Evolutionary conservation across 2,888 invertebrate species (phyloP).

Genomic region (Marronus borbonicus): DNA sequence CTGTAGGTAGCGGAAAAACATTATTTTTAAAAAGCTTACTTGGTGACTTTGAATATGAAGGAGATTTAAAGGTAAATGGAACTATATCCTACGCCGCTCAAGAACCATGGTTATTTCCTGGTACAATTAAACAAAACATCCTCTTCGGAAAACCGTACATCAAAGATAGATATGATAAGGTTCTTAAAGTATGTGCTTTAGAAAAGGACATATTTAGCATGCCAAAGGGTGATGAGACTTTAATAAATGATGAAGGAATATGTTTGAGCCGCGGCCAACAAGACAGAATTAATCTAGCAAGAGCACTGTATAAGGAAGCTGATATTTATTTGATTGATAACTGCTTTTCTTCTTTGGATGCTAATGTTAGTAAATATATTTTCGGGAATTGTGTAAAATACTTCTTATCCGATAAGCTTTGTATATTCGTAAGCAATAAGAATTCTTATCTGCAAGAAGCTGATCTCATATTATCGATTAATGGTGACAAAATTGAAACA

Average conservation of each 20-base stretch:
- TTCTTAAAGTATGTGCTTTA: conserved; percentile 78
- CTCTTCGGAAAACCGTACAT: conserved; percentile 80
- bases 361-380: conserved; percentile 80
- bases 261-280: conserved; percentile 89
- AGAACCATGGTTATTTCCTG: conserved; percentile 76
- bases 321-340: conserved; percentile 87
- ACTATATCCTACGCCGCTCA: conserved; percentile 75
- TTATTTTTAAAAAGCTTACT: conserved; percentile 69
- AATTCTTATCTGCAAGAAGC: conserved; percentile 60
- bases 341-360: conserved; percentile 85
- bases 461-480: conserved; percentile 56
- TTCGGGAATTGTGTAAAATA: conserved; percentile 76
- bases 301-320: conserved; percentile 82
- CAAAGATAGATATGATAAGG: conserved; percentile 73
- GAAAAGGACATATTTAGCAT: conserved; percentile 80
- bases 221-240: conserved; percentile 81
- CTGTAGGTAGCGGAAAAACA: conserved; percentile 79
- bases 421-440: conserved; percentile 62
- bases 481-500: conserved; percentile 48
- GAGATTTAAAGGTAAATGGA: conserved; percentile 70
- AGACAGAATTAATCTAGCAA: conserved; percentile 84
- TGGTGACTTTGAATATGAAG: conserved; percentile 68
- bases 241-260: conserved; percentile 86
- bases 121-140: conserved; percentile 83
- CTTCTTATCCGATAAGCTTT: conserved; percentile 62